A percentile compares a stretch with the other conserved stretches of the same genome.
Conservation (phyloP, 2,113 vertebrate species). For the Scortum barcoo region DNA sequence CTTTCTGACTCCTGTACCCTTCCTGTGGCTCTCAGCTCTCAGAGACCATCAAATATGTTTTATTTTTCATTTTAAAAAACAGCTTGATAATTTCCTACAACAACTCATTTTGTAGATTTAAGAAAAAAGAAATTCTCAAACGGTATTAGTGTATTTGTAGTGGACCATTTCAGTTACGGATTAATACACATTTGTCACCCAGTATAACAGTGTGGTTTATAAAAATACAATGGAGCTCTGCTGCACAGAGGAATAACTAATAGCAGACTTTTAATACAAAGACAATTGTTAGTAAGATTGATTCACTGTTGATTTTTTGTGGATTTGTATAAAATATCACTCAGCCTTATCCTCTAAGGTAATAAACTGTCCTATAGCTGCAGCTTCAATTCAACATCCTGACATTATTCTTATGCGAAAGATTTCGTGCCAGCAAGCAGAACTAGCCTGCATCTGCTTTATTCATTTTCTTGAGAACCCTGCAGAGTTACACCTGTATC, state of each 20-base stretch:
- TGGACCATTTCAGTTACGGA: background rate
- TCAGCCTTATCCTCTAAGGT: background rate
- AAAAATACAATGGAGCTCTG: too few relatives aligned
- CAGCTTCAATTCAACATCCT: background rate
- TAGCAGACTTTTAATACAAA: background rate
- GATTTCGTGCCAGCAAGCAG: background rate
- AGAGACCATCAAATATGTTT: too few relatives aligned
- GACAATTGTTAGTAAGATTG: background rate
- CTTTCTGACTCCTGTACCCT: too few relatives aligned
- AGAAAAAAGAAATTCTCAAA: background rate
- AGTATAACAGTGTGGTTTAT: too few relatives aligned
- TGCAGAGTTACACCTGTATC: slow-evolving; percentile 8
- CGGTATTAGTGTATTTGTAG: background rate
- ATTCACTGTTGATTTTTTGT: background rate
- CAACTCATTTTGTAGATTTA: background rate
- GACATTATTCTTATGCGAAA: background rate
- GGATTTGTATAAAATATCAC: background rate
- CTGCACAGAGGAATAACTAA: background rate
- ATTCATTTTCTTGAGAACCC: background rate
- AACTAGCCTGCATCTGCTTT: background rate
- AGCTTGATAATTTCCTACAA: background rate
- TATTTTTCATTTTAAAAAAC: background rate
- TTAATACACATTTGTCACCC: background rate
- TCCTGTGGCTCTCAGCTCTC: too few relatives aligned
- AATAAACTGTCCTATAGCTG: background rate